A percentile compares a stretch with the other conserved stretches of the same genome.
Evolutionary conservation across 1,140 invertebrate genomes (phyloP).

Genomic region (Anastrepha ludens): DNA sequence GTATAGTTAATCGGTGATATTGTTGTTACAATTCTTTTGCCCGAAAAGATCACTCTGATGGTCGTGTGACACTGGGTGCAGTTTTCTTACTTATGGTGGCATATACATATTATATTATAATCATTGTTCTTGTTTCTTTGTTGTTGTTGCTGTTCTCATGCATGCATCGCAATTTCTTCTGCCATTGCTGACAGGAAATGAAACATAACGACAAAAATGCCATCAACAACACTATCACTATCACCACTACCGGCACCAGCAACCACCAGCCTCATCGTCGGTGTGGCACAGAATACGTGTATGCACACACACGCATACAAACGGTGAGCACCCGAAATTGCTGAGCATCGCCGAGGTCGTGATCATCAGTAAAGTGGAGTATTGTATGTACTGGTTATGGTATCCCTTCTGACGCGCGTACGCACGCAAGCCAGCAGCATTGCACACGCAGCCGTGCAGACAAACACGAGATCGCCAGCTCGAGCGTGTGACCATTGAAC

Average conservation of each 20-base stretch:
- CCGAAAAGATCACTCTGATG: slow-evolving; percentile 6
- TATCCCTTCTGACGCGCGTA: slow-evolving; percentile 42
- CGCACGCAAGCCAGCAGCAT: background rate
- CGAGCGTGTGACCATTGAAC: background rate
- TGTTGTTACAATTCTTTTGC: slow-evolving; percentile 20
- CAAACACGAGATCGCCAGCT: background rate
- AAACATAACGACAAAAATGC: slow-evolving; percentile 39
- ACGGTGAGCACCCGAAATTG: background rate
- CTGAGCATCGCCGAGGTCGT: background rate
- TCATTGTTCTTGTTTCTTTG: background rate
- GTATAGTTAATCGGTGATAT: background rate
- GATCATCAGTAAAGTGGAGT: slow-evolving; percentile 25
- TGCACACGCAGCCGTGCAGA: slow-evolving; percentile 10
- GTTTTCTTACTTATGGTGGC: background rate
- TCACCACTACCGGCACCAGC: background rate
- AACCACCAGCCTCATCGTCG: background rate
- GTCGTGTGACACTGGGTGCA: slow-evolving; percentile 2
- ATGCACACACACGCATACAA: background rate
- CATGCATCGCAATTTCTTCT: slow-evolving; percentile 39
- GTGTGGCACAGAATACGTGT: background rate
- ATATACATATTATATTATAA: background rate
- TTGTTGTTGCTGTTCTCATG: slow-evolving; percentile 15
- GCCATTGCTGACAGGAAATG: slow-evolving; percentile 29
- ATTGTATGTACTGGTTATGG: slow-evolving; percentile 42
- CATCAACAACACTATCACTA: background rate